Percentiles rank a stretch among this genome's conserved stretches.
Evolutionary conservation across 2,888 invertebrate genomes (phyloP).

Genomic region (Polietes domitor): DNA sequence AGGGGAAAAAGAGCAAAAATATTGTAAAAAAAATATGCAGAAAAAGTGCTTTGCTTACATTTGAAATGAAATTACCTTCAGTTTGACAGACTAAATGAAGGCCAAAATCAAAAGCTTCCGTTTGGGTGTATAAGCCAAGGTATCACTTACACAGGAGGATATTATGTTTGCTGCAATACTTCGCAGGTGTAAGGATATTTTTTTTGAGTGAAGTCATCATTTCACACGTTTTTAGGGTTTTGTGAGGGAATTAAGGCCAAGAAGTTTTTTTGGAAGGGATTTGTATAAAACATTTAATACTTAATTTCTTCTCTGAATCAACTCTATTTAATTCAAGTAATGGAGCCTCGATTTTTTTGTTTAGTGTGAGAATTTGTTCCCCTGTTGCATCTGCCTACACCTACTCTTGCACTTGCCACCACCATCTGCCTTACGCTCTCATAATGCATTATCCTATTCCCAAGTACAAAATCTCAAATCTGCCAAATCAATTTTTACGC

Average conservation of each 20-base stretch:
- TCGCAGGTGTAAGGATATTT: constrained; percentile 37
- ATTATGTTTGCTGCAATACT: neutral
- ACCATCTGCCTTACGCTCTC: no score
- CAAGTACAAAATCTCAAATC: neutral
- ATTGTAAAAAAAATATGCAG: constrained; percentile 12
- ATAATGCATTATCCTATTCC: neutral
- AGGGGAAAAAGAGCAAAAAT: neutral
- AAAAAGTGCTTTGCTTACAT: constrained; percentile 45
- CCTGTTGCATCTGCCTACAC: neutral
- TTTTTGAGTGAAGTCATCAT: neutral
- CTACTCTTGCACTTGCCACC: no score
- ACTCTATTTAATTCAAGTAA: no score
- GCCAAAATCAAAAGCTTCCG: constrained; percentile 57
- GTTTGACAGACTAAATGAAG: neutral
- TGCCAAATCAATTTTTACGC: neutral
- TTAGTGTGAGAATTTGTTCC: neutral
- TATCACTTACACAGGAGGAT: constrained; percentile 49
- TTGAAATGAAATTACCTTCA: constrained; percentile 15
- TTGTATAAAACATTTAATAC: no score
- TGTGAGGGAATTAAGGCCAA: neutral
- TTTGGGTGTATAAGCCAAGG: constrained; percentile 32
- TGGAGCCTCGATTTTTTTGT: no score
- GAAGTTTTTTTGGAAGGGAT: no score
- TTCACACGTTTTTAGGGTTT: constrained; percentile 63
- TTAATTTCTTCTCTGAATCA: no score